Base-by-base conservation (phyloP, 2,113 vertebrate genomes). In the Noturus placidus region DNA sequence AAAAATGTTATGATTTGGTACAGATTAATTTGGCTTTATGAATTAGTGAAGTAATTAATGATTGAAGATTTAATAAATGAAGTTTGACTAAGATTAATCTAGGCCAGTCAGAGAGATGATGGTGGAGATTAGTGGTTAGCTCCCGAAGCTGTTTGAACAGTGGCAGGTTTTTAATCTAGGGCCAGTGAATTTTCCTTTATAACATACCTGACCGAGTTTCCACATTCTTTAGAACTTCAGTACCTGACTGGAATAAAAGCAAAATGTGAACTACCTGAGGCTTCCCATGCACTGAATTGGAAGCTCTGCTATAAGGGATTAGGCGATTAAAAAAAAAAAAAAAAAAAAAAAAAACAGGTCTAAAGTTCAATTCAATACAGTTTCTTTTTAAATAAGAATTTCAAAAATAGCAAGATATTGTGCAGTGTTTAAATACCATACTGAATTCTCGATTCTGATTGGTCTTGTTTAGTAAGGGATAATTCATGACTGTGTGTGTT, bases 11-110 rank as follows among this genome's bases (percentile, higher is more conserved):
- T n/a, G n/a, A n/a, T n/a, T n/a, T n/a, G n/a, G n/a, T n/a, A n/a
- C n/a, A n/a, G 78, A 89, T 90, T 77, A 84, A 88, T 87, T 83
- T 46, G 35, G 46, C 46, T 69, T 83, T 35, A 87, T 83, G 33
- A 90, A 83, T 89, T 86, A 87, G 81, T 81, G 67, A 84, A 85
- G 69, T 38, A 52, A 87, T 89, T 89, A 83, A 85, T 85, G 88
- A 87, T 85, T 85, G 84, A 85, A 87, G 67, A 65, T 72, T 84
- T 85, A 84, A 87, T 87, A 63, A 78, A 83, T 86, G 22, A 63
- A 83, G 84, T 83, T 83, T 79, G 83, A 90, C 67, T 84, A 81
- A 87, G 52, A 88, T 78, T 78, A 88, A 84, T 88, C 22, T 54
- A 14, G 25, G 38, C 83, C 63, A 38, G 76, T 54, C 4, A 13